These are phyloP conservation scores for Amphiprion percula DNA, from an alignment of 2,113 vertebrate species.

Conservation along the genomic window DNA sequence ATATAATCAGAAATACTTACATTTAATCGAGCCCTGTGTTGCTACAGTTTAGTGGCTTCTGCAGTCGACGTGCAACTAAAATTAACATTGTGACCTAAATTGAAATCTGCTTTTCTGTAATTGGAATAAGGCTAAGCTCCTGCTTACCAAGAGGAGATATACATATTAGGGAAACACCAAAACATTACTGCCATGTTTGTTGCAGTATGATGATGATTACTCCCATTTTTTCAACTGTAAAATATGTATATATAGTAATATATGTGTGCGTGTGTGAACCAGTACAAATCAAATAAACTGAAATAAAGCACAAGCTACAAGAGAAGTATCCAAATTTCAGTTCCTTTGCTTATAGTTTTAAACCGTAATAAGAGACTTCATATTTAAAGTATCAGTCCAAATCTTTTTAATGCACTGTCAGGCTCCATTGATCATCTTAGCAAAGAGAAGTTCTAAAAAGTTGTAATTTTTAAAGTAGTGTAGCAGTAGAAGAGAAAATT, in stretches of 20 bases:
- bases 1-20: neutral
- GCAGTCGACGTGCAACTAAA: slow-evolving; percentile 14
- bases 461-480: slow-evolving; percentile 16
- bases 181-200: neutral
- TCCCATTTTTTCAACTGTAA: neutral
- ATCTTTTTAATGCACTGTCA: neutral
- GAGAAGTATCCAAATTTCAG: too few species aligned
- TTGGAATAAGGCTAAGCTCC: slow-evolving; percentile 12
- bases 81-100: slow-evolving; percentile 46
- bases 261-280: neutral
- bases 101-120: slow-evolving; percentile 56
- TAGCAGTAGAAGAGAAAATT: slow-evolving; percentile 35
- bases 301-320: too few species aligned
- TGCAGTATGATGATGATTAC: neutral
- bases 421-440: slow-evolving; percentile 18
- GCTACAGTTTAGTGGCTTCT: slow-evolving; percentile 16
- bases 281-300: too few species aligned
- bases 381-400: neutral
- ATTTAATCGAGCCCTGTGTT: slow-evolving; percentile 4
- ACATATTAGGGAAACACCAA: slow-evolving; percentile 29
- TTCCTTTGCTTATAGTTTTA: neutral
- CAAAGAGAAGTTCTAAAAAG: slow-evolving; percentile 39
- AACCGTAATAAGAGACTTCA: neutral
- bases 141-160: slow-evolving; percentile 29
- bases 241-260: neutral